Evolutionary conservation across 2,113 vertebrate genomes (phyloP).

Genomic region (cattle (Bos taurus)): ARS-UCD2.0 NC_037339.1:13526501-13527000

Average conservation of each 20-base stretch:
- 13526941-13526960: slow-evolving; percentile 52
- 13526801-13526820: slow-evolving; percentile 85
- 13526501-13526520: neutral
- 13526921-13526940: slow-evolving; percentile 64
- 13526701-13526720: neutral
- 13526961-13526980: slow-evolving; percentile 6
- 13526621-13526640: neutral
- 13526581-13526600: neutral
- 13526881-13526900: slow-evolving; percentile 92
- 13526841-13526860: slow-evolving; percentile 94
- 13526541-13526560: neutral
- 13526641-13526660: neutral
- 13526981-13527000: slow-evolving; percentile 22
- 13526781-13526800: slow-evolving; percentile 94
- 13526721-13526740: slow-evolving; percentile 82
- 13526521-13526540: fast-evolving
- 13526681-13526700: neutral
- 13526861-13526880: slow-evolving; percentile 90
- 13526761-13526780: slow-evolving; percentile 97
- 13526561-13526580: neutral
- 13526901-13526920: slow-evolving; percentile 93
- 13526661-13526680: neutral
- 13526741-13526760: slow-evolving; percentile 96
- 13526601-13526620: neutral
- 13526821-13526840: slow-evolving; percentile 91